Evolutionary conservation across 64 coral and sea anemone genomes (phyloP), one percentile per base, ranked within the genome.

Genomic region (Dendronephthya gigantea): DNA sequence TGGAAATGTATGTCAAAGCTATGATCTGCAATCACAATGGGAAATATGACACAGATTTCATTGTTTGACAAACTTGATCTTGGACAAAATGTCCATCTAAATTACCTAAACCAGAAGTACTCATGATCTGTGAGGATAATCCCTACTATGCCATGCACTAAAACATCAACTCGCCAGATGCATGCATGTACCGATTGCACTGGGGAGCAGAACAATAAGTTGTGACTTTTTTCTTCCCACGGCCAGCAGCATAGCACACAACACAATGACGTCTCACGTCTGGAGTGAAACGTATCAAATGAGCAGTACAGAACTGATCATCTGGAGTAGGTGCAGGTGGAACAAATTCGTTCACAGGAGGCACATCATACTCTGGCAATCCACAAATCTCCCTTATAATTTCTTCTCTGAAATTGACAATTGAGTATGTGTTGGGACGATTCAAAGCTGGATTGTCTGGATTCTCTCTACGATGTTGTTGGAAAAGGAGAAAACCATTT

Each of bases 211-310:
- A 83, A 52, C 92, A 94, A 82, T 90, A 89, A 36, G 89, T 76
- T 27, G 59, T 50, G 17, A 91, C 89, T 33, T 86, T 84, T 47
- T 58, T 86, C 48, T 90, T 40, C 39, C 83, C 92, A 75, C 81
- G 88, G n/a, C 87, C 89, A 36, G 82, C 72, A 37, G 66, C 90
- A 65, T 94, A 94, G 47, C 92, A 94, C 33, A 94, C 92, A 29
- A 86, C 89, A 83, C 92, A 90, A 15, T 86, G 88, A 38, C 88
- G 83, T 76, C 65, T 87, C 32, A 84, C 40, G 87, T 94, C 72
- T 16, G 84, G 55, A 29, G 45, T 82, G 40, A 87, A 31, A 30
- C 90, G 90, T 43, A 96, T 88, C n/a, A n/a, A n/a, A 59, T 96
- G 93, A 3, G 66, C 59, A 1, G 81, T 87, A 33, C 83, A 30